Base-by-base conservation (phyloP, 2,888 invertebrate species). In the Orthosia cruda region DNA sequence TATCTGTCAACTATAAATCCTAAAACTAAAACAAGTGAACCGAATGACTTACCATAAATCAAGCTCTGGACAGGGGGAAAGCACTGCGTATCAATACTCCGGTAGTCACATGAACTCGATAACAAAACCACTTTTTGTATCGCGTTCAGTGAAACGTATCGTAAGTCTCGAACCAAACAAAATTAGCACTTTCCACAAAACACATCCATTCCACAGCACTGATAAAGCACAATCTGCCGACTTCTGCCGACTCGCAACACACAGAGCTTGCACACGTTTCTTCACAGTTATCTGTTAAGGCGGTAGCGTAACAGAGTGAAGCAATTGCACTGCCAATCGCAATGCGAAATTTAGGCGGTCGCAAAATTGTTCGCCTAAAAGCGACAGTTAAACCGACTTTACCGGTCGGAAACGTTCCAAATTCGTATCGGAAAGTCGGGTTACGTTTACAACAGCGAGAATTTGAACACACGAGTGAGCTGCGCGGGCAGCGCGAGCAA, bases 401-500 rank as follows among this genome's bases (percentile, higher is more conserved):
- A 95, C 95, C 94, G 95, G 95, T 95, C 93, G 91, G 91, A 93
- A 94, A 93, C 92, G 95, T 95, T 94, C 93, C 93, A 94, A 95
- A 96, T 93, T 94, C 92, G 92, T 92, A 91, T 93, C 93, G 93
- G 88, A 91, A 92, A 92, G 89, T 91, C 90, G 84, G 88, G 89
- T 90, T 87, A 83, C 84, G 81, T 83, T 83, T 69, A 66, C 32
- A 80, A 86, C 85, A 84, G 87, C 88, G 87, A 88, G 80, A 87
- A 86, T 78, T 83, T 87, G 50, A 80, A 91, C 86, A 92, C 93
- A 94, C 96, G 95, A 94, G 96, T 93, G 94, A 93, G 95, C 96
- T 92, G 95, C 96, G 95, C 96, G 94, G 93, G 91, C 91, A 92
- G 95, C 96, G 96, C 95, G 89, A 94, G 94, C 96, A 94, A 94